Evolutionary conservation across 1,140 invertebrate genomes (phyloP), one percentile per base, ranked within the genome.

Genomic region (Hormaphis cornu): DNA sequence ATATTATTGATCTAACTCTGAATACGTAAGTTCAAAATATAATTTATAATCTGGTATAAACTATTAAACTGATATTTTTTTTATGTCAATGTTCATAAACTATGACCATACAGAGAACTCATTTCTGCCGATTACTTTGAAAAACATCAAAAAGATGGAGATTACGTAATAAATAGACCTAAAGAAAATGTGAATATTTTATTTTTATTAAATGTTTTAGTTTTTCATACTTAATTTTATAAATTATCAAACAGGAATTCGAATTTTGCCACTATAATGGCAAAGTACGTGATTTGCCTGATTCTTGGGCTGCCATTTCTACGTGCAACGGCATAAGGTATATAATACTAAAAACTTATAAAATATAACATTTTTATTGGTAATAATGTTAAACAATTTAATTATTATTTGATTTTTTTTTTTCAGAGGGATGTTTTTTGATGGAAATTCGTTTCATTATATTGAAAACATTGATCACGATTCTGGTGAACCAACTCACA

Each of bases 251-350:
- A 8, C 79, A 91, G 89, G 86, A 89, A 74, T 73, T 83, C 28
- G 83, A 86, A 69, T 77, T 91, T 73, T 94, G 91, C 78, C 89
- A 91, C 75, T 94, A 94, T 75, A 84, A 88, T 76, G 93, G 93
- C 28, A 85, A 80, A 46, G 82, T 95, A n/a, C 78, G 85, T 71
- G 85, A 83, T 63, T 79, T 84, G 70, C 80, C 82, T 7, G 79
- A 83, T 35, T 94, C 92, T 1, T 89, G 88, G 85, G 91, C 84
- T 48, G 93, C 92, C 0, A 72, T 95, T 16, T 95, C 92, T 50
- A 94, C 91, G 9, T 95, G 93, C 76, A 79, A 82, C 74, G 86
- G 88, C 24, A 78, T 95, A 46, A 86, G 81, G 81, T 82, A 75
- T 75, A 52, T 33, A 69, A 58, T 48, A 22, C n/a, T 28, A 37